Base-by-base conservation (phyloP, 2,888 invertebrate species). In the Lasius platythorax region DNA sequence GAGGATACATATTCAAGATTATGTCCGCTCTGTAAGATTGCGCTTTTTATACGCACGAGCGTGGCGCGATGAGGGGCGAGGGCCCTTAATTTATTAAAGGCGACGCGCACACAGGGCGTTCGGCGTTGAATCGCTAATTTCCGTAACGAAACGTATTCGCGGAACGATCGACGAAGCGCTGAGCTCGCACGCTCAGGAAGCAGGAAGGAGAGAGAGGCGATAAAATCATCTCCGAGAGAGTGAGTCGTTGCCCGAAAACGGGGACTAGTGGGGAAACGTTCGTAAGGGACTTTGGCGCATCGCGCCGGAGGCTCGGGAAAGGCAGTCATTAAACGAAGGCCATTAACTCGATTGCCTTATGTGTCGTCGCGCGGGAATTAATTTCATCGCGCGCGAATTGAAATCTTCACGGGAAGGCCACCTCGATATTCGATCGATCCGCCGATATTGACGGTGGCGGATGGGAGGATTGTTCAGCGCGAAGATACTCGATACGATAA, bases 191-290 rank as follows among this genome's bases (percentile, higher is more conserved):
- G 87, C 75, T 87, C 90, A 87, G 89, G 87, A 89, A 89, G 89
- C 72, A 87, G 88, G 90, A 91, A 89, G 91, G 87, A 86, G 90
- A 91, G 86, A 87, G 86, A 23, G 88, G 85, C 85, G 92, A 92
- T 92, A 92, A 92, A 92, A 92, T 92, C 91, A 85, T 87, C 78
- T 46, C 23, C 23, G 23, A 23, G 37, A 37, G 15, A 61, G 30
- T 30, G 86, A 91, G 90, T 91, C 92, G 91, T 92, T 91, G 91
- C 83, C 91, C 92, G 91, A 92, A 92, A 92, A 90, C 88, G 85
- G 88, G 85, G 88, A 61, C 87, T 23, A 86, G 88, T 83, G 86
- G 73, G 89, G 85, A 87, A 83, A 73, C 82, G 23, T n/a, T 81
- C 70, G 70, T n/a, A 74, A 64, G 70, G 85, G 64, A 68, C 72